These are phyloP conservation scores for Catostomus latipinnis DNA, from an alignment of 2,797 vertebrate species.

Conservation along the genomic window DNA sequence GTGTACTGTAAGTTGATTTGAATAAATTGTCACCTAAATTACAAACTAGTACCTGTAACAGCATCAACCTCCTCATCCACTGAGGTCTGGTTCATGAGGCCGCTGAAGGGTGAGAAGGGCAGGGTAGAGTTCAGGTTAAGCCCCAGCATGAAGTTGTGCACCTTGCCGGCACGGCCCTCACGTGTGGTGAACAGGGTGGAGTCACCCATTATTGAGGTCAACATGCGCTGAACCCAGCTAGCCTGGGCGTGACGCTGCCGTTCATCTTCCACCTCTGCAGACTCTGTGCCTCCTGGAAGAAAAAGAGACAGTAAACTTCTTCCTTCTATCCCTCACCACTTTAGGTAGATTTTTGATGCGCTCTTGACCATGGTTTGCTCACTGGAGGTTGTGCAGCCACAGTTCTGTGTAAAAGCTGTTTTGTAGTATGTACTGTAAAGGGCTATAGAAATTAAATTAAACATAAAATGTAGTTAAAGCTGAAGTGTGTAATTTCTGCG, in stretches of 20 bases:
- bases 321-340: background rate
- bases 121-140: slow-evolving; percentile 90
- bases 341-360: background rate
- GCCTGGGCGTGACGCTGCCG: slow-evolving; percentile 83
- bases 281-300: slow-evolving; percentile 82
- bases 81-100: slow-evolving; percentile 67
- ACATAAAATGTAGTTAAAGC: too few species aligned
- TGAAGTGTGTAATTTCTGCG: too few species aligned
- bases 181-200: slow-evolving; percentile 92
- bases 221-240: slow-evolving; percentile 94
- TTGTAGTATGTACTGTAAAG: too few species aligned
- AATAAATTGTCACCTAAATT: background rate
- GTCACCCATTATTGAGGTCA: slow-evolving; percentile 91
- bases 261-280: slow-evolving; percentile 79
- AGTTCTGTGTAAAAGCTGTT: too few species aligned
- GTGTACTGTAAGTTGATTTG: background rate
- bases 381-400: too few species aligned
- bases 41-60: slow-evolving; percentile 82
- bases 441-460: too few species aligned
- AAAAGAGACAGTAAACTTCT: background rate
- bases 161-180: slow-evolving; percentile 96
- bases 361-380: too few species aligned
- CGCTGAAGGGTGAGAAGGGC: slow-evolving; percentile 80
- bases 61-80: slow-evolving; percentile 89
- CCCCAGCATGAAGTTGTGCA: slow-evolving; percentile 99